Conservation (phyloP, 1,140 invertebrate species). For the Zeugodacus cucurbitae region DNA sequence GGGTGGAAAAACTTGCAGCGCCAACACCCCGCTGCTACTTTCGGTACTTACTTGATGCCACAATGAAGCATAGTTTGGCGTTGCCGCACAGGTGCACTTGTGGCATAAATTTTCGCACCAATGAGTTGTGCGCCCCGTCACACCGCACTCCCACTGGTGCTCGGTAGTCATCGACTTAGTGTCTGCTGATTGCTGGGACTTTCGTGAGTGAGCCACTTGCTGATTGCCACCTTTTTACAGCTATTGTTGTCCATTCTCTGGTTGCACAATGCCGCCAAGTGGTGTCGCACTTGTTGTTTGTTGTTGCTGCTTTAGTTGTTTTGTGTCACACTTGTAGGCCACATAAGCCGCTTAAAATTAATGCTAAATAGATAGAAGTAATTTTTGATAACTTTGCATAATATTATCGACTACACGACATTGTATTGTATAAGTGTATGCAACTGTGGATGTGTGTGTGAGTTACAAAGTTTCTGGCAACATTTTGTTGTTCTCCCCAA, state of each 20-base stretch:
- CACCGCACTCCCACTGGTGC: not conserved
- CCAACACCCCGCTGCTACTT: not conserved
- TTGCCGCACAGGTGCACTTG: conserved; percentile 42
- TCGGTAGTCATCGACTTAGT: not conserved
- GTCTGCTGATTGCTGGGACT: not conserved
- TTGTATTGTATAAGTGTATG: not conserved
- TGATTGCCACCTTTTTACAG: not conserved
- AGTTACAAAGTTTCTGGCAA: not conserved
- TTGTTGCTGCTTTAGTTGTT: not conserved
- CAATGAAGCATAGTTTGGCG: not conserved
- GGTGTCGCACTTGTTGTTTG: not conserved
- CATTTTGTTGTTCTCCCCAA: not conserved
- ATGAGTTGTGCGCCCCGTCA: not conserved
- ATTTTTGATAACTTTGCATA: conserved; percentile 45
- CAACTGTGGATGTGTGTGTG: no score
- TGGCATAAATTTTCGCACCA: conserved; percentile 45
- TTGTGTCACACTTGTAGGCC: not conserved
- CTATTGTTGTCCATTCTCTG: not conserved
- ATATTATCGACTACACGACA: conserved; percentile 10
- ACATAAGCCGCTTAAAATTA: conserved; percentile 45
- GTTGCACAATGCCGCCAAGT: not conserved
- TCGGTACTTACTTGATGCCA: not conserved
- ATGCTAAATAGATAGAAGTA: conserved; percentile 45
- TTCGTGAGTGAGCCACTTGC: not conserved
- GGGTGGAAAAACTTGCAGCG: not conserved